These are phyloP conservation scores for Barnardius zonarius DNA, from an alignment of 2,113 vertebrate species.

Conservation along the genomic window DNA sequence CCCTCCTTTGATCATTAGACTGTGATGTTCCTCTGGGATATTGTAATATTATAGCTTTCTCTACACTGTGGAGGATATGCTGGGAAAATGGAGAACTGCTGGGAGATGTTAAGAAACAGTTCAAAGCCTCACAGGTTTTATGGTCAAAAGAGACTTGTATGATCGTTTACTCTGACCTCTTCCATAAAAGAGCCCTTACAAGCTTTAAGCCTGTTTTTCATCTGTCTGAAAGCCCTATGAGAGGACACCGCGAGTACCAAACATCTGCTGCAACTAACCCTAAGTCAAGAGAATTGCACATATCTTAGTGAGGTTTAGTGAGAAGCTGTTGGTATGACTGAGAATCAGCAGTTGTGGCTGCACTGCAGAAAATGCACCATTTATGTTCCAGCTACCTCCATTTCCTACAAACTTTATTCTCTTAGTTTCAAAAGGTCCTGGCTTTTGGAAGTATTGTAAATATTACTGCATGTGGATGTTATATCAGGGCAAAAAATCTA, in stretches of 20 bases:
- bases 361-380: background rate
- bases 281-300: background rate
- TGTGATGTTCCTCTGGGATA: background rate
- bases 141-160: background rate
- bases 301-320: background rate
- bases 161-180: background rate
- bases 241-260: background rate
- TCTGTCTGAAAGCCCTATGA: background rate
- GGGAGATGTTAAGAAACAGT: background rate
- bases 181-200: background rate
- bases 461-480: background rate
- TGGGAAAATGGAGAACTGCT: background rate
- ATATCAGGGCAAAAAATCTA: background rate
- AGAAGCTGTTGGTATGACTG: background rate
- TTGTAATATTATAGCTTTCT: background rate
- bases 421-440: background rate
- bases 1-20: constrained; percentile 1
- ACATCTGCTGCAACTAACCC: background rate
- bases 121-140: background rate
- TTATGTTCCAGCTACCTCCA: background rate
- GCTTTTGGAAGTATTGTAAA: background rate
- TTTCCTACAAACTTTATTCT: background rate
- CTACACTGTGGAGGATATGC: background rate
- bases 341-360: background rate
- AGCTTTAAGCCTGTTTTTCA: background rate